Evolutionary conservation across 2,797 vertebrate genomes (phyloP).

Genomic region (Megalops cyprinoides): DNA sequence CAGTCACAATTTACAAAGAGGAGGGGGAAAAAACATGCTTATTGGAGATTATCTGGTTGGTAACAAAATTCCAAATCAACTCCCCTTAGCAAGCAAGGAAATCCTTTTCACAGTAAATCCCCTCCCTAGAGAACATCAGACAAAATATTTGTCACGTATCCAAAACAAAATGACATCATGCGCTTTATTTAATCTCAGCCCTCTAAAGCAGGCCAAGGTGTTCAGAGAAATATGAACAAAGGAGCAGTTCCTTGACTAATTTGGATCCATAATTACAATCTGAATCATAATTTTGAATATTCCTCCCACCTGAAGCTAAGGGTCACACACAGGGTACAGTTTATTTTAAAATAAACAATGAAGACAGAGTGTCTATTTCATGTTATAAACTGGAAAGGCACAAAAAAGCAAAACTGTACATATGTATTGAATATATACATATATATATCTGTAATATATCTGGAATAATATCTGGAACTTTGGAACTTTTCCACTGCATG

Average conservation of each 20-base stretch:
- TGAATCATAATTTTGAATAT: background rate
- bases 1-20: slow-evolving; percentile 16
- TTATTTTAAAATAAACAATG: background rate
- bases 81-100: slow-evolving; percentile 12
- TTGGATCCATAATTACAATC: background rate
- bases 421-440: too few species aligned
- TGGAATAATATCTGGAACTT: too few species aligned
- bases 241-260: background rate
- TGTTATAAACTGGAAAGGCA: background rate
- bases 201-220: background rate
- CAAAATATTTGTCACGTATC: background rate
- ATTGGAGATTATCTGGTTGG: slow-evolving; percentile 23
- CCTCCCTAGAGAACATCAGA: background rate
- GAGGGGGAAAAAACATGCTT: slow-evolving; percentile 14
- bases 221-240: slow-evolving; percentile 1
- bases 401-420: background rate
- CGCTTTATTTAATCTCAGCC: background rate
- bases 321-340: too few species aligned
- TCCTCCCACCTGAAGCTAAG: background rate
- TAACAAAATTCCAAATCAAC: slow-evolving; percentile 14
- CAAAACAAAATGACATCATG: background rate
- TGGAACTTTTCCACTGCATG: background rate
- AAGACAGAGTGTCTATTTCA: background rate
- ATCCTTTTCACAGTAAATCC: slow-evolving; percentile 14
- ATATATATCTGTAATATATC: too few species aligned